Evolutionary conservation across 2,113 vertebrate species (phyloP), one percentile per base, ranked within the genome.

Genomic region (Hipposideros armiger): DNA sequence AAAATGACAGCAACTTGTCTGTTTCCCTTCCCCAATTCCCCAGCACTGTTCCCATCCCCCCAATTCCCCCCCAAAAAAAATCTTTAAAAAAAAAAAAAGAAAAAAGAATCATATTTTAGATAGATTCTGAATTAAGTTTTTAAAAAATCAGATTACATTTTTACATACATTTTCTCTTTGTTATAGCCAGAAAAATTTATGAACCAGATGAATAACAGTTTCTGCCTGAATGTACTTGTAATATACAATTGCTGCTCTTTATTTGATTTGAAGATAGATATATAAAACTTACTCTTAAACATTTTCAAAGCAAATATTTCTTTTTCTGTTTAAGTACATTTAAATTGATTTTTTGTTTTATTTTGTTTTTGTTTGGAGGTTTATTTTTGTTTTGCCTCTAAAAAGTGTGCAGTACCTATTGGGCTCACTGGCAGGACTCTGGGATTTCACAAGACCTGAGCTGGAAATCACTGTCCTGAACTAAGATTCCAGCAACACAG

Each of bases 401-500:
- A 91, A 45, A n/a, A 58, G 10, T 56, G 2, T 56, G 69, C 22
- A 54, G 19, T 52, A 36, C n/a, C 60, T 47, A 45, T 64, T 50
- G 47, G 14, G 36, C 82, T 97, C 30, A 26, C 26, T 11, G 30
- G 69, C 32, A 89, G 9, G 36, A 52, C 85, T 90, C 64, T 36
- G 36, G 32, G 69, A 67, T 95, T 94, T 93, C 77, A 90, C 32
- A 78, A 88, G 97, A 93, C 81, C 64, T 54, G 77, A 95, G 85
- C 73, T 94, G 28, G 91, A 97, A 98, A 96, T 92, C 89, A 66
- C 52, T 87, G 74, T 87, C 36, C 91, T 95, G 91, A 97, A 96
- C 86, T 97, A 96, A 98, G 90, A 97, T 76, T 97, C 83, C 58
- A 87, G 94, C 66, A 98, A 98, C 94, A 98, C 94, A 96, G 98